Evolutionary conservation across 1,140 invertebrate genomes (phyloP), one percentile per base, ranked within the genome.

Genomic region (Papilio helenus): DNA sequence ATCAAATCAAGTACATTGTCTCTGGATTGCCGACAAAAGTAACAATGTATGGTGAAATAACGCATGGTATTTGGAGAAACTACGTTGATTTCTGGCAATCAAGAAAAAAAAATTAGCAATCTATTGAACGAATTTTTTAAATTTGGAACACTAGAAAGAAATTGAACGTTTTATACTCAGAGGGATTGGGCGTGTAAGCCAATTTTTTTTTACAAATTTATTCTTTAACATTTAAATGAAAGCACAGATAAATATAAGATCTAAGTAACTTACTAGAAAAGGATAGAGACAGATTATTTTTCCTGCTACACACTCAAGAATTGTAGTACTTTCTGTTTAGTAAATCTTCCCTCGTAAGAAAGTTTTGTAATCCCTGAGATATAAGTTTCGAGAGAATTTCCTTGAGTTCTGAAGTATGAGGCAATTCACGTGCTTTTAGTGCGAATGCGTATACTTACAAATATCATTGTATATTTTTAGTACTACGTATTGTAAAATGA

Each of bases 281-380:
- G 9, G 10, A 23, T 0, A 8, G 20, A 26, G 23, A 61, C 23
- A 61, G 55, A 23, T 61, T 16, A 26, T 10, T 26, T 61, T 26
- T 26, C 16, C 23, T 61, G 8, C 29, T 26, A 26, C 23, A 26
- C 2, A 3, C 58, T 3, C 23, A 26, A 14, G 58, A 61, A 12
- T 4, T 61, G 16, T 61, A 18, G 20, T 61, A 3, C 23, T 4
- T 61, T 61, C 20, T 61, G 20, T 26, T 61, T 61, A 61, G 58
- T 61, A 26, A 61, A 61, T 61, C 58, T 61, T 26, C 26, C 26
- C 58, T 61, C 58, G 58, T 61, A 61, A 23, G 23, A 61, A 61
- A 61, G 58, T 61, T 61, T 26, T 61, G 58, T 29, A 61, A 61
- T 61, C 58, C 58, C 29, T 26, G 20, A 61, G 58, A 61, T 61